These are phyloP conservation scores for Thalassophryne amazonica DNA, from an alignment of 2,797 vertebrate genomes.

Conservation along the genomic window DNA sequence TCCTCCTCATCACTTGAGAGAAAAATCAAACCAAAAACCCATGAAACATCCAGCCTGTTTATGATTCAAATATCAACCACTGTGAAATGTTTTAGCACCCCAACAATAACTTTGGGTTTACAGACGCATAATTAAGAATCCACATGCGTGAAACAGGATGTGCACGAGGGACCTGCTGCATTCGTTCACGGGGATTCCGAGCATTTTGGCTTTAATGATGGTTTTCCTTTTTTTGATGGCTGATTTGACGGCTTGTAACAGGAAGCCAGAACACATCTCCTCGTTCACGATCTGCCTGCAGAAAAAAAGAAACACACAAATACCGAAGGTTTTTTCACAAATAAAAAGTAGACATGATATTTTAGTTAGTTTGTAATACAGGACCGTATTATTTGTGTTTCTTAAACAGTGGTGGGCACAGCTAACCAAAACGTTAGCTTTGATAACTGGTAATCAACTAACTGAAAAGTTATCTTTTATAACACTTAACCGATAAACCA, in stretches of 20 bases:
- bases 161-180: conserved; percentile 80
- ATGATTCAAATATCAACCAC: neutral
- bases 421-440: too few relatives aligned
- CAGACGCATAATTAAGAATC: too few relatives aligned
- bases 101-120: neutral
- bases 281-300: conserved; percentile 90
- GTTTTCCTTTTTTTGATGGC: conserved; percentile 86
- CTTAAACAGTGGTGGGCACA: too few relatives aligned
- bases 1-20: conserved; percentile 84
- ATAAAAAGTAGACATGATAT: too few relatives aligned
- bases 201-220: conserved; percentile 95
- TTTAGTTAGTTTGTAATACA: too few relatives aligned
- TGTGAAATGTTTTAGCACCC: neutral
- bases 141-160: too few relatives aligned
- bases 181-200: conserved; percentile 83
- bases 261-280: conserved; percentile 85
- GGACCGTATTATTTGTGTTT: too few relatives aligned
- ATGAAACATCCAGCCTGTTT: neutral
- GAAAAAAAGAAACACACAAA: neutral
- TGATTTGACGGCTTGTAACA: conserved; percentile 86
- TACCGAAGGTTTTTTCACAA: neutral
- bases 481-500: too few relatives aligned
- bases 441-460: too few relatives aligned
- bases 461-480: too few relatives aligned
- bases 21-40: neutral